Percentiles rank a stretch among this genome's conserved stretches.
These are phyloP conservation scores for Atrina japonica DNA, from an alignment of 2,888 invertebrate genomes.

Conservation along the genomic window DNA sequence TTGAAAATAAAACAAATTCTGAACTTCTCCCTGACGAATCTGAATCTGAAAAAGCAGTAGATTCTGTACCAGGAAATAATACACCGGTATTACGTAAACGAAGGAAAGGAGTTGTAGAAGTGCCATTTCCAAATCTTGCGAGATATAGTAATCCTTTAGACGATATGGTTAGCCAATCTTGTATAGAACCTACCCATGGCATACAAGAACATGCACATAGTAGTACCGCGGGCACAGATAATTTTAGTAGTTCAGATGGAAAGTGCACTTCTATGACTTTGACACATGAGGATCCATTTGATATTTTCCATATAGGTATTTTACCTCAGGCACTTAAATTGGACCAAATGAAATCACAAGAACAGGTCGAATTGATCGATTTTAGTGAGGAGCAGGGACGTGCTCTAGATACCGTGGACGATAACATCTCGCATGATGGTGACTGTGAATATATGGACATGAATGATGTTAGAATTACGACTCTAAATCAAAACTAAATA, in stretches of 20 bases:
- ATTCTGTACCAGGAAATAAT: background rate
- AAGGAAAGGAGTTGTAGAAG: conserved; percentile 8
- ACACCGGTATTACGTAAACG: background rate
- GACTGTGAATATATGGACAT: too few relatives aligned
- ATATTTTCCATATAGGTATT: conserved; percentile 31
- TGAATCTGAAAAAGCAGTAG: background rate
- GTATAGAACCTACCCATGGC: background rate
- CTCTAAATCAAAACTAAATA: too few relatives aligned
- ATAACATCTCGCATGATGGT: too few relatives aligned
- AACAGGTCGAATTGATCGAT: too few relatives aligned
- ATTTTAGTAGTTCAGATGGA: too few relatives aligned
- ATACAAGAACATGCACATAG: background rate
- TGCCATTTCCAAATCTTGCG: conserved; percentile 35
- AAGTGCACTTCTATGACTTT: too few relatives aligned
- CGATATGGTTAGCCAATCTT: background rate
- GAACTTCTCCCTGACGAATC: background rate
- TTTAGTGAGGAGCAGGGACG: too few relatives aligned
- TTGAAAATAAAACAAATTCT: background rate
- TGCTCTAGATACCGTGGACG: too few relatives aligned
- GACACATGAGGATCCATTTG: conserved; percentile 23
- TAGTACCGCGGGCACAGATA: too few relatives aligned
- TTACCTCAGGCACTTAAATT: background rate
- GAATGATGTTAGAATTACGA: too few relatives aligned
- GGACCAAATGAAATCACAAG: too few relatives aligned
- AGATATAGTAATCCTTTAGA: conserved; percentile 21